Conservation (phyloP, 2,113 vertebrate species). For the Empidonax alnorum region DNA sequence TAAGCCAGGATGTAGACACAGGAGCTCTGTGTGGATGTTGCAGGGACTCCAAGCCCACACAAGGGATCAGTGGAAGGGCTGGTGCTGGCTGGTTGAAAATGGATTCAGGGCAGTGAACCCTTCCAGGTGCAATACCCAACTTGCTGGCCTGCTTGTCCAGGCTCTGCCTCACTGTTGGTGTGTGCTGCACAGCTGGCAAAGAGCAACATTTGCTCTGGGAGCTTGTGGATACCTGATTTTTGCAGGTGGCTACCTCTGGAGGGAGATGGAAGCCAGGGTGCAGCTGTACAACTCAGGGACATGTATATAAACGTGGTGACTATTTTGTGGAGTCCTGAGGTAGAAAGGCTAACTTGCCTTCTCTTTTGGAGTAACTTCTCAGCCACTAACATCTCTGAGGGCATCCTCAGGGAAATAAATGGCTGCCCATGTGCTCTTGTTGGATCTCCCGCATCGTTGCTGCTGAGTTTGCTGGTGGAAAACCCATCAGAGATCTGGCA, state of each 20-base stretch:
- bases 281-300: neutral
- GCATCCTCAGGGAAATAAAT: neutral
- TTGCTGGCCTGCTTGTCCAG: neutral
- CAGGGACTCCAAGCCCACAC: neutral
- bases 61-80: neutral
- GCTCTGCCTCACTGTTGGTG: fast-evolving
- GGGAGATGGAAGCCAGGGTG: neutral
- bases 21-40: fast-evolving
- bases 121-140: neutral
- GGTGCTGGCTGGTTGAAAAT: neutral
- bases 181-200: neutral
- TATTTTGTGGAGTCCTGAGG: neutral
- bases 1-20: neutral
- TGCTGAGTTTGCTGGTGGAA: neutral
- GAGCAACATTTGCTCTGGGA: neutral
- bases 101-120: neutral
- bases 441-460: no score
- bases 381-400: neutral
- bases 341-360: neutral
- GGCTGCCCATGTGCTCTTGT: fast-evolving
- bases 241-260: neutral
- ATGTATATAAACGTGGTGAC: neutral
- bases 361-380: neutral
- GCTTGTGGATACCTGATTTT: neutral
- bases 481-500: neutral